A percentile compares a stretch with the other conserved stretches of the same genome.
phyloP scores from a whole-genome alignment of 2,113 vertebrate genomes.

The Hypomesus transpacificus region DNA sequence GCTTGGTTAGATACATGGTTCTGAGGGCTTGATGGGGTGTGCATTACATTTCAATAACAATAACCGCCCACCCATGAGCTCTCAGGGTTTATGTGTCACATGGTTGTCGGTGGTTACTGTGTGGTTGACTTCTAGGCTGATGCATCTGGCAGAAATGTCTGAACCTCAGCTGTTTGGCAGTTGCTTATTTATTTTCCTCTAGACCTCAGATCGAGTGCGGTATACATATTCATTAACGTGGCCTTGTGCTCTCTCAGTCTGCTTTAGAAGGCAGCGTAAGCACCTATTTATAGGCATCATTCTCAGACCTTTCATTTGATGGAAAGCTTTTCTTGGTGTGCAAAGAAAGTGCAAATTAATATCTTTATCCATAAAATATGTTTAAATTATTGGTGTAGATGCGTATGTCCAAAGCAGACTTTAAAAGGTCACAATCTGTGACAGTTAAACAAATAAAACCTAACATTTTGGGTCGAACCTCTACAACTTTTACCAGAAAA shows the following conservation, averaged over 20 bases:
- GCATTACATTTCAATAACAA: too few species aligned
- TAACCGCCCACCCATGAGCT: too few species aligned
- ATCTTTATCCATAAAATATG: background rate
- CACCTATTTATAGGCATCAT: slow-evolving; percentile 44
- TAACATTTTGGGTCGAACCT: background rate
- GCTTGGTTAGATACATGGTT: too few species aligned
- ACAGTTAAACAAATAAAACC: background rate
- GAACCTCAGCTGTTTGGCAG: slow-evolving; percentile 40
- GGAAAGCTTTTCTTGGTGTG: slow-evolving; percentile 1
- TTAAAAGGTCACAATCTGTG: too few species aligned
- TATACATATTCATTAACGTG: slow-evolving; percentile 50
- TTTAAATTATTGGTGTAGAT: background rate
- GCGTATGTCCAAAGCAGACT: background rate
- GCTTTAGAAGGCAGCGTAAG: slow-evolving; percentile 20
- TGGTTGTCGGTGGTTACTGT: too few species aligned
- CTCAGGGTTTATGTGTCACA: too few species aligned
- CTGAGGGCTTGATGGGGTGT: too few species aligned
- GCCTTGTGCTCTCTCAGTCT: slow-evolving; percentile 28
- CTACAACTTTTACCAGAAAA: too few species aligned
- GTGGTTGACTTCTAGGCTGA: slow-evolving; percentile 16
- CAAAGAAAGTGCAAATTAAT: background rate
- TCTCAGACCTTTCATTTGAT: slow-evolving; percentile 29
- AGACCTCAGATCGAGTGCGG: slow-evolving; percentile 31
- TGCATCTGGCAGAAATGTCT: slow-evolving; percentile 19
- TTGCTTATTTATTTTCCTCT: slow-evolving; percentile 35